Conservation (phyloP, 2,113 vertebrate species). For the Serinus canaria region DNA sequence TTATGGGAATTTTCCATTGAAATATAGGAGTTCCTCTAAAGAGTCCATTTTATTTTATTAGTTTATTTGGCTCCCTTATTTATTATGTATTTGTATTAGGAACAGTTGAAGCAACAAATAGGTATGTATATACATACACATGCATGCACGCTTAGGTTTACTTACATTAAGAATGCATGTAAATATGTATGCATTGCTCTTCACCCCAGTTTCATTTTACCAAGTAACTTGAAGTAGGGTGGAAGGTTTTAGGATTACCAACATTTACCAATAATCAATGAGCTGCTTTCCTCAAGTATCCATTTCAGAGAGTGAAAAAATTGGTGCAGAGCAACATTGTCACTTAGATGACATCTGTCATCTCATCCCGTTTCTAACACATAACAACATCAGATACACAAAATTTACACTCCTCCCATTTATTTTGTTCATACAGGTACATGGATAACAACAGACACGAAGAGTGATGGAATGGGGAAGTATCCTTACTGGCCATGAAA, state of each 20-base stretch:
- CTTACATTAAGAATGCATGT: background rate
- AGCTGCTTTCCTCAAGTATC: background rate
- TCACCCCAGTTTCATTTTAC: background rate
- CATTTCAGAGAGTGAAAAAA: background rate
- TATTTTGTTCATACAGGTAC: background rate
- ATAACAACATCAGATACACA: background rate
- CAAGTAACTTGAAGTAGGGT: background rate
- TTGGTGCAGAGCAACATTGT: background rate
- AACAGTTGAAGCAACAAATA: background rate
- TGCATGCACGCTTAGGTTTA: background rate
- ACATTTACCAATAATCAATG: background rate
- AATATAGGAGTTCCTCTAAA: background rate
- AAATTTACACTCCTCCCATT: background rate
- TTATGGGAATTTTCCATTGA: background rate
- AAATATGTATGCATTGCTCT: background rate
- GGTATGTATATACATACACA: background rate
- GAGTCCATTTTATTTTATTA: background rate
- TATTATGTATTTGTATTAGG: background rate
- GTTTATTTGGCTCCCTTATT: background rate
- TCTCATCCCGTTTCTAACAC: background rate
- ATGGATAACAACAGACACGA: background rate
- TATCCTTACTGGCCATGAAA: background rate
- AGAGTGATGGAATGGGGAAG: background rate
- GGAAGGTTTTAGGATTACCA: background rate
- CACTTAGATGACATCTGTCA: background rate